Evolutionary conservation across 92 coral and sea anemone genomes (phyloP), one percentile per base, ranked within the genome.

Genomic region (Virgularia gustaviana): DNA sequence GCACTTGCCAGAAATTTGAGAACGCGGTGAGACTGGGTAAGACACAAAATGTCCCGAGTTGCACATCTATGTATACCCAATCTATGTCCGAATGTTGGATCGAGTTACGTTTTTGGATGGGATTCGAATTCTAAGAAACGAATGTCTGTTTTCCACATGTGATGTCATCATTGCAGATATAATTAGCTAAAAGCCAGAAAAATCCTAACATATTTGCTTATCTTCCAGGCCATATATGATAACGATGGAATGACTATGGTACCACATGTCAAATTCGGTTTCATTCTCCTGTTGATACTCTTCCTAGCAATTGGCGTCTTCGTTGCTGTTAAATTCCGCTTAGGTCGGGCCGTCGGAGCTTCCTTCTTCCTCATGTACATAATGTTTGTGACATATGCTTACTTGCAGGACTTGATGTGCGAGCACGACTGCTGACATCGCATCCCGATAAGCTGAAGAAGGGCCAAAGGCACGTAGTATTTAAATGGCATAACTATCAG

Each of bases 241-340:
- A 54, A 89, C 22, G 91, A 82, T 3, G 81, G 74, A 56, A 65
- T 92, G 80, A 2, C 86, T 6, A 79, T 92, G 33, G 84, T 84
- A 20, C 96, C 98, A 12, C 98, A 92, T 83, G 98, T 84, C 4
- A 92, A 92, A 80, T 92, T 92, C 85, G 96, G 98, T 16, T 89
- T 92, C 41, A 79, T 92, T 47, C 82, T 92, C 54, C 87, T 92
- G 34, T 76, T 92, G 30, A 86, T 92, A 53, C 86, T 92, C 3
- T 0, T 81, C 27, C 57, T 89, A 9, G 85, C 90, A 56, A 79
- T 92, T 28, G 81, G 53, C 72, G 76, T 89, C 57, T 86, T 92
- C 56, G 78, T 62, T 6, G 20, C 71, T 2, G 81, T 84, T 71
- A 89, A 85, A 45, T 92, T 92, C 59, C 83, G 85, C 70, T 83